A percentile compares a stretch with the other conserved stretches of the same genome.
phyloP scores from a whole-genome alignment of 2,888 invertebrate genomes.

The Drosophila maculinotata region DNA sequence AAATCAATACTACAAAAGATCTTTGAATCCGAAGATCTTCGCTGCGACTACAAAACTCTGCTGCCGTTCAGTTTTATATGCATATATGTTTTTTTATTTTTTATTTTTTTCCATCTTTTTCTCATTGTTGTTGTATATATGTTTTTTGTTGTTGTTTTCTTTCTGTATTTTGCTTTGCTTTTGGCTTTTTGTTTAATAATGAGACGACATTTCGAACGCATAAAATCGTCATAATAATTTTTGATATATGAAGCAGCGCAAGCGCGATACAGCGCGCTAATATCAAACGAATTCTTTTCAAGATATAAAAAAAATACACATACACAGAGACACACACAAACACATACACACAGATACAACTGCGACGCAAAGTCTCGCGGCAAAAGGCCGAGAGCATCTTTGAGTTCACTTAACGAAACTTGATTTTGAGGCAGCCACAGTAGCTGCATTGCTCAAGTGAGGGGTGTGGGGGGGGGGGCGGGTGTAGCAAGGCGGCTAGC shows the following conservation, averaged over 20 bases:
- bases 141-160: conserved; percentile 37
- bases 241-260: conserved; percentile 84
- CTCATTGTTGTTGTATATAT: conserved; percentile 4
- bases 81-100: conserved; percentile 18
- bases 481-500: conserved; percentile 3
- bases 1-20: conserved; percentile 76
- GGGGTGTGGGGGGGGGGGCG: not conserved
- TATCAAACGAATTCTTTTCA: conserved; percentile 84
- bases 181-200: conserved; percentile 82
- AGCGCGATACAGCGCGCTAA: conserved; percentile 82
- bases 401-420: conserved; percentile 41
- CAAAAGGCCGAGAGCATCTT: conserved; percentile 34
- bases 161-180: conserved; percentile 61
- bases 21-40: conserved; percentile 33
- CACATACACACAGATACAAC: conserved; percentile 15
- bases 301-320: conserved; percentile 70
- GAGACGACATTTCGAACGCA: conserved; percentile 85
- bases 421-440: conserved; percentile 47
- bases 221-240: conserved; percentile 85
- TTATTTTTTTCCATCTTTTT: conserved; percentile 11
- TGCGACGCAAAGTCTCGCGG: conserved; percentile 46
- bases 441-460: conserved; percentile 44
- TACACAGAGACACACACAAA: not conserved
- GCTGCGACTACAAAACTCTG: conserved; percentile 42
- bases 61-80: conserved; percentile 43